These are phyloP conservation scores for Ancistrus triradiatus DNA, from an alignment of 2,113 vertebrate genomes.

Conservation along the genomic window DNA sequence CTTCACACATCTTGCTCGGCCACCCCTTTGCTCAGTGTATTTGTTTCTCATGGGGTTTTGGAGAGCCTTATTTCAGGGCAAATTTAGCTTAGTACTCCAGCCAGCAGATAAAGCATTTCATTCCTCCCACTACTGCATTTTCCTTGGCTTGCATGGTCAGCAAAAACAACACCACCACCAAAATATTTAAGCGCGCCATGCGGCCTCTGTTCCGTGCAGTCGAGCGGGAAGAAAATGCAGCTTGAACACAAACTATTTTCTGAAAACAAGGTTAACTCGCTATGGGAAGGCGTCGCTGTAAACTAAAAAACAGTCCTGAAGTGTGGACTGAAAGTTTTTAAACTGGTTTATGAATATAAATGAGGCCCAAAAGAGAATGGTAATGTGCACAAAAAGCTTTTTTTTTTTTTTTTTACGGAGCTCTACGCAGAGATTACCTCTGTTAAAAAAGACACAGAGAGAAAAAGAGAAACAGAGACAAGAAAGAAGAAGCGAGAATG, in stretches of 20 bases:
- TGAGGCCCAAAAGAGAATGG: too few species aligned
- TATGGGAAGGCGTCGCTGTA: too few species aligned
- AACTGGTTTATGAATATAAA: too few species aligned
- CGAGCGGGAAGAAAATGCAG: slow-evolving; percentile 4
- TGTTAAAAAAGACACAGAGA: background rate
- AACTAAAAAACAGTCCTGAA: too few species aligned
- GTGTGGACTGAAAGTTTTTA: too few species aligned
- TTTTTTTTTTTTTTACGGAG: too few species aligned
- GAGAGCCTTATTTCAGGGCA: slow-evolving; percentile 40
- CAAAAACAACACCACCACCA: slow-evolving; percentile 29
- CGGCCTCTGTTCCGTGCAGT: slow-evolving; percentile 22
- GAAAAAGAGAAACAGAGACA: background rate
- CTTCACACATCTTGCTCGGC: background rate
- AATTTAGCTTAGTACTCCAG: slow-evolving; percentile 31
- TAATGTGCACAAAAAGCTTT: too few species aligned
- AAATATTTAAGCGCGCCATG: slow-evolving; percentile 28
- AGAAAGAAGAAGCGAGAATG: background rate
- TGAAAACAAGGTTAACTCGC: too few species aligned
- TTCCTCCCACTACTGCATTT: slow-evolving; percentile 28
- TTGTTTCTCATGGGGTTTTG: slow-evolving; percentile 31
- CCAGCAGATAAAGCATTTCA: slow-evolving; percentile 31
- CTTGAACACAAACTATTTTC: slow-evolving; percentile 12
- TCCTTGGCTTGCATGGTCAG: slow-evolving; percentile 30
- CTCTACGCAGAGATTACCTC: background rate
- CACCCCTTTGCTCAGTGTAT: background rate